Evolutionary conservation across 2,888 invertebrate species (phyloP).

Genomic region (Lasioglossum figueresi): DNA sequence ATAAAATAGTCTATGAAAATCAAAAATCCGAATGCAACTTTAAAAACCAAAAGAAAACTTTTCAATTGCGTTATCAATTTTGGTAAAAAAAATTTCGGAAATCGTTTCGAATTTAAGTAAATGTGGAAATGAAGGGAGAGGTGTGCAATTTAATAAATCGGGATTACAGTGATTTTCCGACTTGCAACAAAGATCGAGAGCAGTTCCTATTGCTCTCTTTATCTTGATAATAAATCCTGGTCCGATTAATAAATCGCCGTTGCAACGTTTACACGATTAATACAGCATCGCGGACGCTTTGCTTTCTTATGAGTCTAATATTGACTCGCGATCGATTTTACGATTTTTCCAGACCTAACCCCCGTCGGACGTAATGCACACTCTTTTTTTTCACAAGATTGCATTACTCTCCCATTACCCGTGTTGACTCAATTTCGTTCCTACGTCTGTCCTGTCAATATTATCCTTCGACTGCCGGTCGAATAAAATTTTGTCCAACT

Average conservation of each 20-base stretch:
- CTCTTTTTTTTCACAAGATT: constrained; percentile 29
- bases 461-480: constrained; percentile 41
- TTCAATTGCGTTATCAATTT: background rate
- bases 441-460: constrained; percentile 52
- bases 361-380: constrained; percentile 15
- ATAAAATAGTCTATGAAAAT: too few relatives aligned
- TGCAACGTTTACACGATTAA: constrained; percentile 3
- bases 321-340: constrained; percentile 48
- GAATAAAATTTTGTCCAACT: constrained; percentile 48
- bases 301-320: constrained; percentile 24
- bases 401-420: constrained; percentile 53
- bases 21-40: background rate
- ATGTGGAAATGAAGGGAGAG: background rate
- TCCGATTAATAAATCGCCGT: background rate
- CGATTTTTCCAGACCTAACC: constrained; percentile 19
- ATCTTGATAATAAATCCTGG: constrained; percentile 5
- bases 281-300: constrained; percentile 15
- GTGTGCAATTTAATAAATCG: background rate
- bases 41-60: background rate
- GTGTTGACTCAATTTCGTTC: constrained; percentile 55
- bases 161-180: background rate
- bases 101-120: background rate
- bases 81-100: background rate
- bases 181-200: background rate
- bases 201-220: background rate